Percentiles rank a stretch among this genome's conserved stretches.
These are phyloP conservation scores for Sussaba pulchella DNA, from an alignment of 2,888 invertebrate genomes.

Conservation along the genomic window DNA sequence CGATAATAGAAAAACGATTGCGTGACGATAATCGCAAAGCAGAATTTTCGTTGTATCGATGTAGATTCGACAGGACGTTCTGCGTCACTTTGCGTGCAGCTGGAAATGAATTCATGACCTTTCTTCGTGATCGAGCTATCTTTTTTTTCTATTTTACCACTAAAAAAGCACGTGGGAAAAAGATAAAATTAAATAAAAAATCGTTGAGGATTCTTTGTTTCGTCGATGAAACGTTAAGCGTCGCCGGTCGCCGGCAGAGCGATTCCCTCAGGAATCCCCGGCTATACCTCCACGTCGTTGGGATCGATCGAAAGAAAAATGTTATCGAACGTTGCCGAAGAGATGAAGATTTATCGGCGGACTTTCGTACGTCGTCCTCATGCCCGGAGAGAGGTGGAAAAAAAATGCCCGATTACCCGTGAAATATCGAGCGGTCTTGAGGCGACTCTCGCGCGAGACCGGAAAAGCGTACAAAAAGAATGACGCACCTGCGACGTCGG, in stretches of 20 bases:
- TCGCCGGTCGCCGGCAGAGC: too few species aligned
- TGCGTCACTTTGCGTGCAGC: too few species aligned
- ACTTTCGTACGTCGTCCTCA: conserved; percentile 8
- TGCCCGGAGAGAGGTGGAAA: conserved; percentile 7
- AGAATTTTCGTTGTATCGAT: too few species aligned
- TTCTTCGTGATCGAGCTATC: not conserved
- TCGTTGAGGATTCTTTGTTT: too few species aligned
- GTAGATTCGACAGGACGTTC: too few species aligned
- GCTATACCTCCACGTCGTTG: not conserved
- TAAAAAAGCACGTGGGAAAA: too few species aligned
- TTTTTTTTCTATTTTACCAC: too few species aligned
- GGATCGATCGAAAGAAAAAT: not conserved
- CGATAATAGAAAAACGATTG: not conserved
- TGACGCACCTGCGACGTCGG: conserved; percentile 3
- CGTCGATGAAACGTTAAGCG: too few species aligned
- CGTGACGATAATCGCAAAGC: too few species aligned
- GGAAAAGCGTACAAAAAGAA: conserved; percentile 11
- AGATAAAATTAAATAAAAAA: too few species aligned
- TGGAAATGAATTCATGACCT: too few species aligned
- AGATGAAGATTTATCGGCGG: conserved; percentile 48
- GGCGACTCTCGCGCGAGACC: conserved; percentile 4
- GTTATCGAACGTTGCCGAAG: conserved; percentile 20
- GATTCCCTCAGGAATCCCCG: not conserved
- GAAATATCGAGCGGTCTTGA: conserved; percentile 54
- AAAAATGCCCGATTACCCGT: conserved; percentile 52